Evolutionary conservation across 2,797 vertebrate genomes (phyloP).

Genomic region (Allobates femoralis): DNA sequence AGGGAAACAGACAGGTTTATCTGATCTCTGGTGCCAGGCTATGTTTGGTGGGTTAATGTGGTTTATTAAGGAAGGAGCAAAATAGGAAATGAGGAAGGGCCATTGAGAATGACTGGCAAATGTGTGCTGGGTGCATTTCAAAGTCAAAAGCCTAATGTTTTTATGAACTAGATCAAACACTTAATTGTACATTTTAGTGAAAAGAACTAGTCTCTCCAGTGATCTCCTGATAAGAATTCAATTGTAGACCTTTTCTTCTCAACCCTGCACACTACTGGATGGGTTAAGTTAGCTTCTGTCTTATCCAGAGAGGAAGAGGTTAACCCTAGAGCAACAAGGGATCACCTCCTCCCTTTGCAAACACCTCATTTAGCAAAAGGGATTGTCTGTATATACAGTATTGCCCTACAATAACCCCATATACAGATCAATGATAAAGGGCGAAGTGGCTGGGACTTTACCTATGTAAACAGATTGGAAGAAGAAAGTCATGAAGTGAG

Average conservation of each 20-base stretch:
- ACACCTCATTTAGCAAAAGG: constrained; percentile 65
- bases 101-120: constrained; percentile 39
- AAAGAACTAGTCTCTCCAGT: constrained; percentile 54
- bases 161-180: constrained; percentile 71
- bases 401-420: constrained; percentile 59
- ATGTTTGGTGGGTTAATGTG: constrained; percentile 43
- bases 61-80: constrained; percentile 41
- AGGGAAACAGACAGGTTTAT: constrained; percentile 50
- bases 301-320: neutral
- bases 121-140: constrained; percentile 68
- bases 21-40: constrained; percentile 26
- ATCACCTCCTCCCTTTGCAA: constrained; percentile 49
- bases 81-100: constrained; percentile 8
- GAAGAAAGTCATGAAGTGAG: constrained; percentile 36
- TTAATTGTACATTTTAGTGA: constrained; percentile 62
- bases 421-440: constrained; percentile 66
- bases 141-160: constrained; percentile 68
- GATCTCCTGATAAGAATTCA: constrained; percentile 66
- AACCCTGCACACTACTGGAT: neutral
- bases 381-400: constrained; percentile 67
- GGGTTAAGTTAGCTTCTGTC: neutral
- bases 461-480: constrained; percentile 63
- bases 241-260: constrained; percentile 34
- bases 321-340: constrained; percentile 60
- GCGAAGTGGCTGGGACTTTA: constrained; percentile 39